Percentiles rank a stretch among this genome's conserved stretches.
These are phyloP conservation scores for Chascanopsetta lugubris DNA, from an alignment of 2,113 vertebrate species.

Conservation along the genomic window DNA sequence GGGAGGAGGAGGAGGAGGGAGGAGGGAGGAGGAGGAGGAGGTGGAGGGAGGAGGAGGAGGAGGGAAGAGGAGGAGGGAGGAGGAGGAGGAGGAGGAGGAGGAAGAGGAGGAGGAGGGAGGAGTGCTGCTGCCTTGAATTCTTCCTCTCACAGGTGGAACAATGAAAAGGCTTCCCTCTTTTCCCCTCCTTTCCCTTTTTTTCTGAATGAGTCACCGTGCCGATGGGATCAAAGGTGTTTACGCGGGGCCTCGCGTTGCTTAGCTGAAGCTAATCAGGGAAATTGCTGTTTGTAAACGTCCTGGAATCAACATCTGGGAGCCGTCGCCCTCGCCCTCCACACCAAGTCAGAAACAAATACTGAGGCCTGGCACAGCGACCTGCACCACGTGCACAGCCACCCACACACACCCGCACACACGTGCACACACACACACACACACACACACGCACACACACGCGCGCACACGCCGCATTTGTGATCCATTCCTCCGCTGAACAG, in stretches of 20 bases:
- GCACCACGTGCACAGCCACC: constrained; percentile 32
- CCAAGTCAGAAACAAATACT: constrained; percentile 60
- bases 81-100: constrained; percentile 13
- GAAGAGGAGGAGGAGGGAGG: background rate
- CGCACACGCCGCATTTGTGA: constrained; percentile 66
- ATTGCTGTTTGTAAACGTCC: constrained; percentile 80
- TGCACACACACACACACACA: constrained; percentile 34
- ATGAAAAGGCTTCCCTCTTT: constrained; percentile 66
- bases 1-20: no score
- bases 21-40: no score
- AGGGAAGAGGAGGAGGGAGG: background rate
- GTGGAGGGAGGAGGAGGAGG: background rate
- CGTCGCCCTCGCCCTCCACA: constrained; percentile 47
- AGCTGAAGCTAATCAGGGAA: constrained; percentile 77
- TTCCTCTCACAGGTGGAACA: constrained; percentile 69
- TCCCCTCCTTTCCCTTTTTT: constrained; percentile 7
- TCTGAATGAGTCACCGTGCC: constrained; percentile 44
- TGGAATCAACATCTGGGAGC: constrained; percentile 76
- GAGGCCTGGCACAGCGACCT: constrained; percentile 36
- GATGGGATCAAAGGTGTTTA: constrained; percentile 71
- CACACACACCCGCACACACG: constrained; percentile 34
- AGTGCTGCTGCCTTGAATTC: constrained; percentile 39
- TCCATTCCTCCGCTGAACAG: constrained; percentile 76
- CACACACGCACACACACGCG: constrained; percentile 33
- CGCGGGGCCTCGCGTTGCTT: constrained; percentile 62